Evolutionary conservation across 2,113 vertebrate genomes (phyloP).

Genomic region (Mystacornis crossleyi): DNA sequence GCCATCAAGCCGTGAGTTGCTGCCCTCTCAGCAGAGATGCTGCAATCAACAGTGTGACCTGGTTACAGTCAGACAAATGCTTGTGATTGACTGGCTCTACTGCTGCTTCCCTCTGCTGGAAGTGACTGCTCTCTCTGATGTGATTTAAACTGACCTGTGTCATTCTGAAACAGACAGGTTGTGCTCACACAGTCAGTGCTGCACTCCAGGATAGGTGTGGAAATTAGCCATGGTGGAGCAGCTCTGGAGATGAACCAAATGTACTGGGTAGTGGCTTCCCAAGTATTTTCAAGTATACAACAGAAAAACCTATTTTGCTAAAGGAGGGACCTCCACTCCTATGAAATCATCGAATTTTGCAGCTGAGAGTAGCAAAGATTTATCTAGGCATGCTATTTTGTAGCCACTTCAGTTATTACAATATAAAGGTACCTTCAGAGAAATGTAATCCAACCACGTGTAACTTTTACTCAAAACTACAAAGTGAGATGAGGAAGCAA

Average conservation of each 20-base stretch:
- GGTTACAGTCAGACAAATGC: not conserved
- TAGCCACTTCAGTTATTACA: not conserved
- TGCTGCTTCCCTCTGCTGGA: not conserved
- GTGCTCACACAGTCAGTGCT: not conserved
- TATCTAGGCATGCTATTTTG: not conserved
- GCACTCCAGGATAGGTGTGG: not conserved
- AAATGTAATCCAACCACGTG: not conserved
- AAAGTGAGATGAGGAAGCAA: not conserved
- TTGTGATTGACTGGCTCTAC: not conserved
- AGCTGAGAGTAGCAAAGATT: not conserved
- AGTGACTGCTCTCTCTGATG: not conserved
- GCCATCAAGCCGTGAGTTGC: accelerated
- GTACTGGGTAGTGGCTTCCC: not conserved
- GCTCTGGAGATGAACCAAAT: not conserved
- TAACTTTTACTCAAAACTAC: not conserved
- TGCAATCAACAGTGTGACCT: not conserved
- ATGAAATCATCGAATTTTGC: not conserved
- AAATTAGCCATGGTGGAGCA: not conserved
- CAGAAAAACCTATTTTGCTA: not conserved
- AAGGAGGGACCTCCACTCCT: not conserved
- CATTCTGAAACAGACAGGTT: not conserved
- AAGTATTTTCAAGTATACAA: not conserved
- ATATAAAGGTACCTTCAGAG: not conserved
- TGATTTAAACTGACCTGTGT: not conserved
- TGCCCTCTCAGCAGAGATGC: not conserved